These are phyloP conservation scores for Melinaea marsaeus DNA, from an alignment of 2,888 invertebrate genomes.

Conservation along the genomic window DNA sequence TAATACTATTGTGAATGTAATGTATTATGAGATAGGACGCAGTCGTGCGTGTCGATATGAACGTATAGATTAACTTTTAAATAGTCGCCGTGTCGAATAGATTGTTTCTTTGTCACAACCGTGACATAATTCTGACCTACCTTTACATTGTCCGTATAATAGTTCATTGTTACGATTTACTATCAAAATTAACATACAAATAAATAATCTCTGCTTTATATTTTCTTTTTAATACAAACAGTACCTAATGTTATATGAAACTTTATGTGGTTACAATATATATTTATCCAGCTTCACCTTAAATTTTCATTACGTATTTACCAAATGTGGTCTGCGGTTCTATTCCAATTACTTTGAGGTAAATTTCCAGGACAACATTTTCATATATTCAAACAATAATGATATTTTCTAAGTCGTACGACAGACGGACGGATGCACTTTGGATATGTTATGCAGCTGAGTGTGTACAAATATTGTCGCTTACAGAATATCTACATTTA, in stretches of 20 bases:
- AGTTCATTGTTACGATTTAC: constrained; percentile 50
- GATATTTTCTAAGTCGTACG: constrained; percentile 1
- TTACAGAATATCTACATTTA: constrained; percentile 38
- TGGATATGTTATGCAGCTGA: constrained; percentile 3
- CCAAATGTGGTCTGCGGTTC: constrained; percentile 19
- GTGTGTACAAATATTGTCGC: constrained; percentile 50
- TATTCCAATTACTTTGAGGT: constrained; percentile 15
- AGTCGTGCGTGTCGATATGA: constrained; percentile 51
- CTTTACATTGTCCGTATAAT: constrained; percentile 28
- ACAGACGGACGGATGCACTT: neutral
- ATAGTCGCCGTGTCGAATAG: constrained; percentile 20
- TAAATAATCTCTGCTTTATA: too few relatives aligned
- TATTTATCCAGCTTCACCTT: neutral
- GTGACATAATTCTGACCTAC: constrained; percentile 20
- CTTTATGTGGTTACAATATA: neutral
- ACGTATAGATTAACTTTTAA: constrained; percentile 38
- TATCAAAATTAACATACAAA: too few relatives aligned
- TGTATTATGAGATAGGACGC: constrained; percentile 37
- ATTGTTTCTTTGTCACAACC: constrained; percentile 11
- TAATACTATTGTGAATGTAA: too few relatives aligned
- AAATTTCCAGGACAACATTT: constrained; percentile 11
- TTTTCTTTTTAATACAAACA: too few relatives aligned
- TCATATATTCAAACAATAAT: neutral
- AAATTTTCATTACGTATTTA: neutral
- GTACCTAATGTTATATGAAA: too few relatives aligned